These are phyloP conservation scores for Xenotilapia longispinis DNA, from an alignment of 2,113 vertebrate genomes.

Conservation along the genomic window DNA sequence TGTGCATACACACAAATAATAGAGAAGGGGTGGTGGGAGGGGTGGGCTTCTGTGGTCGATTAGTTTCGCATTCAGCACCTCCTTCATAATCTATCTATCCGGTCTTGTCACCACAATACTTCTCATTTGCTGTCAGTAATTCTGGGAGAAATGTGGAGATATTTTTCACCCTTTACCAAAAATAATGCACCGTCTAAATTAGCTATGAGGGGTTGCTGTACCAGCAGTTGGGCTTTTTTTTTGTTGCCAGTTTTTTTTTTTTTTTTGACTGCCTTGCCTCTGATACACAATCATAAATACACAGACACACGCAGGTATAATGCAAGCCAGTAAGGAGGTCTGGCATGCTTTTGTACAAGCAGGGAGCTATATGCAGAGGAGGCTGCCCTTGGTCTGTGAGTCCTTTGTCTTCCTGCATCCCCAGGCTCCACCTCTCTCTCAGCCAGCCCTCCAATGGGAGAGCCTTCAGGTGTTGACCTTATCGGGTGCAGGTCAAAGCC, in stretches of 20 bases:
- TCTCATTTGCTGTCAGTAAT: constrained; percentile 25
- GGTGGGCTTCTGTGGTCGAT: constrained; percentile 37
- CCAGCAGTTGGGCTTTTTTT: background rate
- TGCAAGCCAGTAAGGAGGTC: constrained; percentile 6
- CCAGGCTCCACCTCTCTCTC: constrained; percentile 63
- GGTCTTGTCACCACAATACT: constrained; percentile 35
- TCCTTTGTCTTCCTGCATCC: constrained; percentile 64
- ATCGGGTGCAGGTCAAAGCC: constrained; percentile 78
- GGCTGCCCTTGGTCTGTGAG: constrained; percentile 56
- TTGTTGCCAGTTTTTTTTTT: too few species aligned
- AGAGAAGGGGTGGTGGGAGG: background rate
- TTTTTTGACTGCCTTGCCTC: background rate
- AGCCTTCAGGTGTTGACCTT: constrained; percentile 81
- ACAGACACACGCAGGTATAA: background rate
- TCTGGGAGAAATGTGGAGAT: background rate
- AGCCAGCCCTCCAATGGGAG: constrained; percentile 70
- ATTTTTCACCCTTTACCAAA: constrained; percentile 25
- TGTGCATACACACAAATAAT: constrained; percentile 3
- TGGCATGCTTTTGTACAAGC: constrained; percentile 45
- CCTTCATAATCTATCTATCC: constrained; percentile 30
- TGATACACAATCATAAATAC: background rate
- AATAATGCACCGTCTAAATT: constrained; percentile 10
- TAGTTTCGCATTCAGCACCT: constrained; percentile 51
- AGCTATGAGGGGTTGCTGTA: background rate
- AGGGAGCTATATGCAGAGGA: constrained; percentile 54